phyloP scores from a whole-genome alignment of 1,140 invertebrate species.

The Vanessa atalanta region DNA sequence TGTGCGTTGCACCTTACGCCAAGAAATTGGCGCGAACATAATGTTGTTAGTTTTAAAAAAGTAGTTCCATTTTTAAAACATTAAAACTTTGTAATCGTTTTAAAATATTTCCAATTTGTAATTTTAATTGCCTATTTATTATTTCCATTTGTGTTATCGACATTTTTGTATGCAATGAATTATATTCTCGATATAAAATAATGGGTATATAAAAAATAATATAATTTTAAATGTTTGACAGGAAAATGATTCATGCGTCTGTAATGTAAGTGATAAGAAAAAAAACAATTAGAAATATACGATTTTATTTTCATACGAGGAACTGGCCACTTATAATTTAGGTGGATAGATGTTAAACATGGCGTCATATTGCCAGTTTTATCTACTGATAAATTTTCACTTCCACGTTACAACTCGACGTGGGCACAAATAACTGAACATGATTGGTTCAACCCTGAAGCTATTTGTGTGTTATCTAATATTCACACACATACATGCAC shows the following conservation, averaged over 20 bases:
- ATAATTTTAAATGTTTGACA: slow-evolving; percentile 27
- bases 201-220: slow-evolving; percentile 1
- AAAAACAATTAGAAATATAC: slow-evolving; percentile 1
- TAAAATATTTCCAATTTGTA: not conserved
- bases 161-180: slow-evolving; percentile 1
- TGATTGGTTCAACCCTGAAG: slow-evolving; percentile 43
- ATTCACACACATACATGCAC: slow-evolving; percentile 34
- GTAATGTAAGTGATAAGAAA: slow-evolving; percentile 24
- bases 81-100: slow-evolving; percentile 2
- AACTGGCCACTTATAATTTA: slow-evolving; percentile 15
- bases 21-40: slow-evolving; percentile 30
- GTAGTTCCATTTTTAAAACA: slow-evolving; percentile 8
- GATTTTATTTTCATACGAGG: not conserved
- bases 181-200: slow-evolving; percentile 3
- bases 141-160: slow-evolving; percentile 4
- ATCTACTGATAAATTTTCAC: slow-evolving; percentile 45
- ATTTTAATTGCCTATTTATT: not conserved
- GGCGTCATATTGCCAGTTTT: slow-evolving; percentile 36
- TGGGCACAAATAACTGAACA: slow-evolving; percentile 32
- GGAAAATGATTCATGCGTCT: slow-evolving; percentile 34
- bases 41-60: slow-evolving; percentile 13
- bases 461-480: slow-evolving; percentile 42
- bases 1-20: slow-evolving; percentile 36
- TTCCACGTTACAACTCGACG: slow-evolving; percentile 38
- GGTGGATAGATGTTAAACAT: slow-evolving; percentile 26